Evolutionary conservation across 2,113 vertebrate species (phyloP).

Genomic region (Hypocryptadius cinnamomeus): DNA sequence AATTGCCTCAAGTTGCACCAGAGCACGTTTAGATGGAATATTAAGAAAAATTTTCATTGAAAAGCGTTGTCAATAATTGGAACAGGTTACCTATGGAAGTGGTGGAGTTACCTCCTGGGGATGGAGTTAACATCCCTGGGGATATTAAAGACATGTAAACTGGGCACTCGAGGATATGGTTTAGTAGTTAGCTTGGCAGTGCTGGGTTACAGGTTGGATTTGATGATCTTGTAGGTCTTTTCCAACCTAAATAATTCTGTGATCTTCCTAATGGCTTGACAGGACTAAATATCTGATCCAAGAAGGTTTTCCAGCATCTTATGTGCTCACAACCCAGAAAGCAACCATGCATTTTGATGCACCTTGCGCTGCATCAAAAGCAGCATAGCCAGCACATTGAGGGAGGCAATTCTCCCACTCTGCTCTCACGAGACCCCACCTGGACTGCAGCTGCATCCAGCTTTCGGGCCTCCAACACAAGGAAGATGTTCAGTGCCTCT

Average conservation of each 20-base stretch:
- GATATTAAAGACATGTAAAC: not conserved
- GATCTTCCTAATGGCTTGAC: not conserved
- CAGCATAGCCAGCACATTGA: not conserved
- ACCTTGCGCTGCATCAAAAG: not conserved
- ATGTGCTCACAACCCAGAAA: not conserved
- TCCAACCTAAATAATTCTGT: not conserved
- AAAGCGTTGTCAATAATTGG: not conserved
- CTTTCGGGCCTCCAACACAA: not conserved
- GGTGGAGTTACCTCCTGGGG: not conserved
- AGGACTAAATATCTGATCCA: not conserved
- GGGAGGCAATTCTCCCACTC: not conserved
- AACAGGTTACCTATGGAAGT: not conserved
- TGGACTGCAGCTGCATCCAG: not conserved
- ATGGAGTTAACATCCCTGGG: not conserved
- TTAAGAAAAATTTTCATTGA: not conserved
- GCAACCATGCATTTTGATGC: not conserved
- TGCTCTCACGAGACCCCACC: not conserved
- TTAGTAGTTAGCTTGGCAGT: not conserved
- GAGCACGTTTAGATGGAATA: not conserved
- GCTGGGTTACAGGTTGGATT: not conserved
- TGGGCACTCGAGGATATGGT: not conserved
- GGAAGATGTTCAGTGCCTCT: not conserved
- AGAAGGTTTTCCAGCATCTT: not conserved
- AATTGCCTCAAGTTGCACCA: not conserved
- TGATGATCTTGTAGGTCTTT: not conserved